These are phyloP conservation scores for Azemiops feae DNA, from an alignment of 2,113 vertebrate genomes.

Conservation along the genomic window DNA sequence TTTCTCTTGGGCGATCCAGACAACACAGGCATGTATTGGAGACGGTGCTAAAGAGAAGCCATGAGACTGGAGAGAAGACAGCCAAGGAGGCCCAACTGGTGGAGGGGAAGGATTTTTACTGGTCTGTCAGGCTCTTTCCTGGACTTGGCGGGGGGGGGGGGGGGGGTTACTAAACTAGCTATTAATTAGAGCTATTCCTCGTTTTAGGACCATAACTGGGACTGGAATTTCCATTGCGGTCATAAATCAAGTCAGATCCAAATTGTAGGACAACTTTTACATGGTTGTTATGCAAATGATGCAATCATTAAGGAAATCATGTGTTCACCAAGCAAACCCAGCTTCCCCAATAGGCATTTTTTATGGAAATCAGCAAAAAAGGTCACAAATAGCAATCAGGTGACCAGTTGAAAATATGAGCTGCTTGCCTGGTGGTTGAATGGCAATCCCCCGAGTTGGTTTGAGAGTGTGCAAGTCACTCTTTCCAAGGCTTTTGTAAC, in stretches of 20 bases:
- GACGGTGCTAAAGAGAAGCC: neutral
- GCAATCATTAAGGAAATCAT: neutral
- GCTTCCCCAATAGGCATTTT: neutral
- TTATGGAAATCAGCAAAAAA: neutral
- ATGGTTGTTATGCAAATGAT: neutral
- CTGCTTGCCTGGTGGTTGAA: neutral
- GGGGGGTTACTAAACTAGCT: neutral
- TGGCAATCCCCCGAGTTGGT: neutral
- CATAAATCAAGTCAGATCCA: neutral
- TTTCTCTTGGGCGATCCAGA: constrained; percentile 4
- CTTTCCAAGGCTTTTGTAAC: neutral
- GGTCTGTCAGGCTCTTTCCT: neutral
- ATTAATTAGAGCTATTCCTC: neutral
- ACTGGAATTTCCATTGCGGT: neutral
- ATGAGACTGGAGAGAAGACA: neutral
- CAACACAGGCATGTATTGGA: neutral
- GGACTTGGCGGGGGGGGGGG: neutral
- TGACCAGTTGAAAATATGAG: neutral
- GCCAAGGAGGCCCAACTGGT: too few relatives aligned
- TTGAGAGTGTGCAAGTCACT: neutral
- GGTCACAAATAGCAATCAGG: neutral
- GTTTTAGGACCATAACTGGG: neutral
- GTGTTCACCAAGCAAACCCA: neutral
- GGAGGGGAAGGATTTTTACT: neutral
- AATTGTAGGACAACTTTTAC: neutral